Evolutionary conservation across 2,888 invertebrate genomes (phyloP), one percentile per base, ranked within the genome.

Genomic region (Tenthredo livida): DNA sequence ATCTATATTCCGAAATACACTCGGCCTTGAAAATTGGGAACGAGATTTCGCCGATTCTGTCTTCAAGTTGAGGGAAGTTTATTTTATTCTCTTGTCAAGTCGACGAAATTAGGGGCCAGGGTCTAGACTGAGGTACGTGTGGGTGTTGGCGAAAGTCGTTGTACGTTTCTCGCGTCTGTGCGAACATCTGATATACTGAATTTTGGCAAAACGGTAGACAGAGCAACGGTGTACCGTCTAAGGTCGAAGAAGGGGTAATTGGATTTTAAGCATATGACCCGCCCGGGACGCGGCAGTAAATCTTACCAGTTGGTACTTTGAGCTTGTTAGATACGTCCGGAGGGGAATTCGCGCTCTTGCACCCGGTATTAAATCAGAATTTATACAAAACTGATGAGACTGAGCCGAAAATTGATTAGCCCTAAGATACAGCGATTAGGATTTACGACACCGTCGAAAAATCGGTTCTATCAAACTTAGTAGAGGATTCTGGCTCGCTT

Each of bases 191-290:
- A 80, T 80, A 40, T 80, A 40, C 37, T 40, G 58, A 80, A 80
- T 61, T 80, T 58, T 21, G 58, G 33, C 21, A 40, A 40, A 61
- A 58, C 61, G 80, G 21, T 40, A 77, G 77, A 77, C 77, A 54
- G 54, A 54, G 77, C 33, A 77, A 25, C 29, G 77, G 25, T 29
- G 77, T 50, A 54, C 17, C 29, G 80, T 61, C 15, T n/a, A 80
- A 40, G 40, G 37, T 7, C 10, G 12, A 80, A 80, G 80, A 61
- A 80, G 61, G 80, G 80, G 61, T 80, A 80, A 80, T 80, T 80
- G 80, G 80, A 80, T 80, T 58, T 80, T 80, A 80, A 80, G 80
- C 80, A 80, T 80, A 80, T 80, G 80, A 80, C 80, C 80, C 40
- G 80, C 61, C 29, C 80, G 80, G 80, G 80, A 61, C 80, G 37